Evolutionary conservation across 1,140 invertebrate species (phyloP).

Genomic region (Wiebesia pumilae): DNA sequence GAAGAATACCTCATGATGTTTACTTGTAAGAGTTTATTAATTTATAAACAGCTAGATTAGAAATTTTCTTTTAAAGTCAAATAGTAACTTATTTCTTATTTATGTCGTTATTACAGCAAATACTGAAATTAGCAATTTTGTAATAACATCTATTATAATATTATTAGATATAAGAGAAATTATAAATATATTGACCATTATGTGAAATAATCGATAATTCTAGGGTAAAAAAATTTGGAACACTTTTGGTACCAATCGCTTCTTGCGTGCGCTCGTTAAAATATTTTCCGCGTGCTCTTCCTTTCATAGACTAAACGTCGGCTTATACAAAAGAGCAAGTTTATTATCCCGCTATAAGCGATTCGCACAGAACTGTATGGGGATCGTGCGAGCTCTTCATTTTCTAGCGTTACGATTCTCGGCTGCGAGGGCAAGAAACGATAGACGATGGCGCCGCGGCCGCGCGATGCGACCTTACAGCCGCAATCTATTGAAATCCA

Average conservation of each 20-base stretch:
- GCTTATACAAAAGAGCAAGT: not conserved
- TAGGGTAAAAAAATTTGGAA: not conserved
- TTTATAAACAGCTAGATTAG: no score
- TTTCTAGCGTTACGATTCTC: not conserved
- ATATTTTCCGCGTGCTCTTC: not conserved
- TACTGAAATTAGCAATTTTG: no score
- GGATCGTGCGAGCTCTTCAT: not conserved
- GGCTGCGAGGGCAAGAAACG: not conserved
- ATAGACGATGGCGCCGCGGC: not conserved
- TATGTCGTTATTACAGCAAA: no score
- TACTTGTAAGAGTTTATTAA: no score
- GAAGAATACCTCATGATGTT: no score
- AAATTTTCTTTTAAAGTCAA: no score
- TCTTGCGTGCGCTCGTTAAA: not conserved
- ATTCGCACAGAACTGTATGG: not conserved
- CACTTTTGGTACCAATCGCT: not conserved
- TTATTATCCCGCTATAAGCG: not conserved
- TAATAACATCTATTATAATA: no score
- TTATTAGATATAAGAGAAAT: no score
- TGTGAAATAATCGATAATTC: not conserved
- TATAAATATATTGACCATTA: no score
- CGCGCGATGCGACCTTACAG: slow-evolving; percentile 53
- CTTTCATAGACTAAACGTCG: not conserved
- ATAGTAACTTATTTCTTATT: no score
- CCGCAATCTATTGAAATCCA: slow-evolving; percentile 66